These are phyloP conservation scores for Sebastes hubbsi DNA, from an alignment of 2,797 vertebrate genomes.

Conservation along the genomic window DNA sequence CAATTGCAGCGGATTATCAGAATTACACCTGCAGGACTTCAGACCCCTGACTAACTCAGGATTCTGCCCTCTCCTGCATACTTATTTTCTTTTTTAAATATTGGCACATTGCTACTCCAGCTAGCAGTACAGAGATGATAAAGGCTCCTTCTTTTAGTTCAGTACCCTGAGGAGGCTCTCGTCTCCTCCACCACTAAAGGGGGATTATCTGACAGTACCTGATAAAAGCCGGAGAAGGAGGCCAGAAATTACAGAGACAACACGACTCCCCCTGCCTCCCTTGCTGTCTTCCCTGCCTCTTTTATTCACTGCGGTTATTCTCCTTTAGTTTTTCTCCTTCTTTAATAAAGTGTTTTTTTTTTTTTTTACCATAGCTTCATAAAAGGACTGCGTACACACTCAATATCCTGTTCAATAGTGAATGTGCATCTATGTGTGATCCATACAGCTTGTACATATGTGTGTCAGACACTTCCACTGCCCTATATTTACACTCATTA, in stretches of 20 bases:
- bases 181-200: conserved; percentile 26
- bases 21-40: background rate
- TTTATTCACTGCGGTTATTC: conserved; percentile 1
- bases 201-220: conserved; percentile 45
- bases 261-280: background rate
- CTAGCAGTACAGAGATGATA: conserved; percentile 20
- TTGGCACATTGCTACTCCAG: background rate
- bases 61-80: background rate
- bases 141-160: conserved; percentile 28
- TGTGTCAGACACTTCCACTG: conserved; percentile 56
- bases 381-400: conserved; percentile 10
- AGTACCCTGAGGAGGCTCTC: conserved; percentile 27
- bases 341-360: background rate
- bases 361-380: background rate
- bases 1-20: background rate
- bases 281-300: background rate
- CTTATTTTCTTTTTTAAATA: background rate
- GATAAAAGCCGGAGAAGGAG: conserved; percentile 46
- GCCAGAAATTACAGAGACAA: conserved; percentile 31
- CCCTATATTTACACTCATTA: conserved; percentile 64
- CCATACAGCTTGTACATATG: conserved; percentile 35
- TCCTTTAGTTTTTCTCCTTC: background rate
- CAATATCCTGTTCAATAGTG: conserved; percentile 12
- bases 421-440: conserved; percentile 40
- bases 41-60: conserved; percentile 4